Base-by-base conservation (phyloP, 2,797 vertebrate species). In the Lepilemur septentrionalis region DNA sequence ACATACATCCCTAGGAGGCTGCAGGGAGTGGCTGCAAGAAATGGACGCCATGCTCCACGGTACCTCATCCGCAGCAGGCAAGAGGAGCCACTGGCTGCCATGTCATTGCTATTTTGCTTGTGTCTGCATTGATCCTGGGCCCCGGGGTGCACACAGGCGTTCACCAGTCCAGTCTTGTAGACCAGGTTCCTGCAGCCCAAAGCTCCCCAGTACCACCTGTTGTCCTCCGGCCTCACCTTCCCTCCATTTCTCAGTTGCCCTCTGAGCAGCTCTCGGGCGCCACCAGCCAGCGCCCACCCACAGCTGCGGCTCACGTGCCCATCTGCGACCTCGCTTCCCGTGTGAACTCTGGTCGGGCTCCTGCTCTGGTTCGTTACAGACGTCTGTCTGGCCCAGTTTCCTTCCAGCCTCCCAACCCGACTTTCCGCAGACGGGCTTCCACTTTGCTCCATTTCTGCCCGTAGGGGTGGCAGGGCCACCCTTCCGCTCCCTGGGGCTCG, bases 81-180 rank as follows among this genome's bases (percentile, higher is more conserved):
- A 0, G 8, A 3, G 46, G 50, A 50, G 22, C 8, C 0, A 0
- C 65, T 0, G 18, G 57, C 57, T 46, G n/a, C 67, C 8, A 4
- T 15, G 41, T n/a, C 15, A n/a, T 35, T 14, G 38, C 9, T 17
- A 30, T 59, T 50, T 46, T 17, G 28, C 32, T 41, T 2, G 32
- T 2, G 0, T 18, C 4, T 3, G 32, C 75, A 1, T 8, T 12
- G 59, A 50, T 82, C 85, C 38, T 48, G 81, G 32, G 75, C 46
- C 80, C 52, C 5, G 32, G 28, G 38, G 8, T 6, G 30, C 73
- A 14, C 7, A 20, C 38, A 1, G 35, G 0, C 0, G 1, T 38
- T 46, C 69, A 22, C 43, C 30, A 48, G 32, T 55, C 61, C 76
- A 32, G 35, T 1, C 35, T 46, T 35, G 7, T 2, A 41, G 81